Conservation (phyloP, 2,888 invertebrate genomes). For the Aleiodes alternator region DNA sequence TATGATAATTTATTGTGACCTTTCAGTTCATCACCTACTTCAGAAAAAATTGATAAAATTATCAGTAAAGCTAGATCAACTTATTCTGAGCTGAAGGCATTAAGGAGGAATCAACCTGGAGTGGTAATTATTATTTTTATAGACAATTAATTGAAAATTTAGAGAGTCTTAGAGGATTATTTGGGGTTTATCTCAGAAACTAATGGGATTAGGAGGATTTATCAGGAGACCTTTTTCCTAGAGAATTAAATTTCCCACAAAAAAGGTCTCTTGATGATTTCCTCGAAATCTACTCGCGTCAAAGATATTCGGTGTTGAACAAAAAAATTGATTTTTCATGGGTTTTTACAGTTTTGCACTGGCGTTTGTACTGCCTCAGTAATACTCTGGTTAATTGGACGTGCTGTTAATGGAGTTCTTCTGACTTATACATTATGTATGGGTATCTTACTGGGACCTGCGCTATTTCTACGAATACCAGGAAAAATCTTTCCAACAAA, state of each 20-base stretch:
- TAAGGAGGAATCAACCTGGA: conserved; percentile 69
- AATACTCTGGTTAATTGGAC: conserved; percentile 68
- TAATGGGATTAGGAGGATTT: too few species aligned
- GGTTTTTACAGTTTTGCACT: conserved; percentile 67
- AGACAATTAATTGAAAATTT: neutral
- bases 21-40: conserved; percentile 63
- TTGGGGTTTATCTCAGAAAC: too few species aligned
- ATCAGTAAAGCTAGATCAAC: conserved; percentile 62
- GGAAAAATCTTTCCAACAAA: conserved; percentile 62
- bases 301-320: too few species aligned
- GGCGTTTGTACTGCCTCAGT: conserved; percentile 65
- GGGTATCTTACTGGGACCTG: conserved; percentile 68
- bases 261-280: too few species aligned
- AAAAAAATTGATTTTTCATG: too few species aligned
- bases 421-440: conserved; percentile 67
- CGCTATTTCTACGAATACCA: conserved; percentile 64
- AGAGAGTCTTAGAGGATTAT: neutral
- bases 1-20: conserved; percentile 16
- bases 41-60: conserved; percentile 65
- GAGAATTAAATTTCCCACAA: neutral
- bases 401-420: conserved; percentile 65
- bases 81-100: conserved; percentile 60
- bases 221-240: neutral
- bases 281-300: neutral
- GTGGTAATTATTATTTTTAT: conserved; percentile 59